Conservation (phyloP, 2,113 vertebrate genomes). For the Petrocephalus zakoni region DNA sequence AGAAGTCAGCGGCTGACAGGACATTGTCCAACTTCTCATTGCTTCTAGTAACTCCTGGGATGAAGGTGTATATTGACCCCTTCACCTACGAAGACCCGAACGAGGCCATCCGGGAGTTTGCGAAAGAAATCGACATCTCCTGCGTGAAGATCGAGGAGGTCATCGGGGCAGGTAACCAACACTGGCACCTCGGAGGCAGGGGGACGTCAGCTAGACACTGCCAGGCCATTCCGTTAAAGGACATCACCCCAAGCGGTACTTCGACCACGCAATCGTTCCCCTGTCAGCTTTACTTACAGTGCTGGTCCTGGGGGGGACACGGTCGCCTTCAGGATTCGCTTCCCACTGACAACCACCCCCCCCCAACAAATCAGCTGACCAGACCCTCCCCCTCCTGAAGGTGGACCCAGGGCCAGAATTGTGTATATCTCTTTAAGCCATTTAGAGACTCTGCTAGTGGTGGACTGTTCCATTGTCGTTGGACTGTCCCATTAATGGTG, state of each 20-base stretch:
- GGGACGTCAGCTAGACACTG: slow-evolving; percentile 69
- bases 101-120: slow-evolving; percentile 93
- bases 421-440: slow-evolving; percentile 3
- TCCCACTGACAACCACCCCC: neutral
- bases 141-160: slow-evolving; percentile 99
- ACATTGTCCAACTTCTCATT: neutral
- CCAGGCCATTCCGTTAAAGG: slow-evolving; percentile 73
- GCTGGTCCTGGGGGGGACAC: slow-evolving; percentile 37
- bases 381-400: slow-evolving; percentile 31
- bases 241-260: slow-evolving; percentile 73
- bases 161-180: slow-evolving; percentile 92
- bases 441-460: neutral
- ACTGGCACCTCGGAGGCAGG: slow-evolving; percentile 67
- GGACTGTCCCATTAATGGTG: neutral
- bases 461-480: neutral
- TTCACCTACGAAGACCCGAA: slow-evolving; percentile 98
- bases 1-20: neutral
- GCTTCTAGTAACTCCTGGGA: slow-evolving; percentile 82
- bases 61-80: slow-evolving; percentile 97
- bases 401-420: slow-evolving; percentile 34
- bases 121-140: slow-evolving; percentile 96
- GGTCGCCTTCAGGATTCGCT: slow-evolving; percentile 9
- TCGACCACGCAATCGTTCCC: slow-evolving; percentile 57
- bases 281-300: slow-evolving; percentile 35
- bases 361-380: slow-evolving; percentile 7